Evolutionary conservation across 2,888 invertebrate genomes (phyloP).

Genomic region (Sminthurides aquaticus): DNA sequence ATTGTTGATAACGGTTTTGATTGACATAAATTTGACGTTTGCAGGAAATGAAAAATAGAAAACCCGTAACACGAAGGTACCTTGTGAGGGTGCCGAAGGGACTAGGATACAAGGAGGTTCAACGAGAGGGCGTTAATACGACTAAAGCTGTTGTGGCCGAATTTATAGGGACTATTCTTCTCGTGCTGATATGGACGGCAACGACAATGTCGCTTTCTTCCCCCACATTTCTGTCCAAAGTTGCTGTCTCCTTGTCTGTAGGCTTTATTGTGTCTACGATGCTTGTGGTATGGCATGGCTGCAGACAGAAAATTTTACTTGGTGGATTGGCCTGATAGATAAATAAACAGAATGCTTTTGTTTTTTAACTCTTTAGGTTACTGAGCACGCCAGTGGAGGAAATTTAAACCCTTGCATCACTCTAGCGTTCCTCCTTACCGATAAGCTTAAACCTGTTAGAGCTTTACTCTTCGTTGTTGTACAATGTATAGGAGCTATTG

Average conservation of each 20-base stretch:
- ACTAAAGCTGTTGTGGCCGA: constrained; percentile 9
- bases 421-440: not conserved
- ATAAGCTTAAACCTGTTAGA: constrained; percentile 6
- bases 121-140: constrained; percentile 4
- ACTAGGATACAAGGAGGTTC: not conserved
- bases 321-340: too few relatives aligned
- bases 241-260: constrained; percentile 6
- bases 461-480: constrained; percentile 1
- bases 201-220: not conserved
- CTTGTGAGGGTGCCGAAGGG: not conserved
- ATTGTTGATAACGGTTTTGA: too few relatives aligned
- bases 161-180: constrained; percentile 12
- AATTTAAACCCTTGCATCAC: constrained; percentile 18
- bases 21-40: too few relatives aligned
- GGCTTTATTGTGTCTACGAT: constrained; percentile 16
- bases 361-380: constrained; percentile 2
- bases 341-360: too few relatives aligned
- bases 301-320: too few relatives aligned
- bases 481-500: constrained; percentile 13
- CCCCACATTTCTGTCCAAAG: not conserved
- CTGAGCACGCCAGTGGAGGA: constrained; percentile 10
- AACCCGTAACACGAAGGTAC: not conserved
- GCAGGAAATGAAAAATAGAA: too few relatives aligned
- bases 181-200: constrained; percentile 8
- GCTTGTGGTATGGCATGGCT: not conserved